Conservation (phyloP, 2,888 invertebrate genomes). For the Zaprionus lineosus region DNA sequence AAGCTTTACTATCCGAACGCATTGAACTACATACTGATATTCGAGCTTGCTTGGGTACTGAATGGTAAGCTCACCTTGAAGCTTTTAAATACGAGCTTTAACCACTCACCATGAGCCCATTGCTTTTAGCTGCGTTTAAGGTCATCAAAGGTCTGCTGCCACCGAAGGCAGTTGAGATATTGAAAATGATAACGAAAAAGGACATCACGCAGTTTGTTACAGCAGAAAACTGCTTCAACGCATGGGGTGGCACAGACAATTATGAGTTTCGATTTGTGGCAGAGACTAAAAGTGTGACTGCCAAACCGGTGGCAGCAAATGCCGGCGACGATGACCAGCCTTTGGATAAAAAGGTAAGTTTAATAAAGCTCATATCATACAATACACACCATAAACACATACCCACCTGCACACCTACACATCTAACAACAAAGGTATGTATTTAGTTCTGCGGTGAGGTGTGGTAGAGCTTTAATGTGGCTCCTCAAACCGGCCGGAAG, state of each 20-base stretch:
- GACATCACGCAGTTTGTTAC: conserved; percentile 89
- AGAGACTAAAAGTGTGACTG: conserved; percentile 72
- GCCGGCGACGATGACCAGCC: conserved; percentile 62
- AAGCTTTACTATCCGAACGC: conserved; percentile 94
- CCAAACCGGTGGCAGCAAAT: conserved; percentile 41
- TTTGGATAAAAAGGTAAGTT: conserved; percentile 73
- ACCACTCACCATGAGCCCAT: neutral
- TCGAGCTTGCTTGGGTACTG: conserved; percentile 97
- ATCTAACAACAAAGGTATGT: neutral
- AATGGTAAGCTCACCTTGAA: conserved; percentile 85
- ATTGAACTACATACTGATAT: conserved; percentile 94
- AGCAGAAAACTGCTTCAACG: conserved; percentile 88
- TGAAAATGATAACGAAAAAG: conserved; percentile 91
- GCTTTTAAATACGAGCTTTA: conserved; percentile 6
- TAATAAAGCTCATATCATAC: too few species aligned
- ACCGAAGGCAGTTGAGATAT: conserved; percentile 92
- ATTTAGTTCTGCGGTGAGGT: conserved; percentile 1
- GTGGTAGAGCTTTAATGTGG: conserved; percentile 48
- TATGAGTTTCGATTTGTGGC: conserved; percentile 89
- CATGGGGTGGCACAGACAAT: conserved; percentile 91
- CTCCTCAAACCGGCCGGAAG: conserved; percentile 34
- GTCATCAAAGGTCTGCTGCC: conserved; percentile 94
- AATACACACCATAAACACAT: neutral
- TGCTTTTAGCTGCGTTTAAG: conserved; percentile 91
- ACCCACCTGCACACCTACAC: neutral